These are phyloP conservation scores for Scaptomyza parva DNA, from an alignment of 2,888 invertebrate species.

Conservation along the genomic window DNA sequence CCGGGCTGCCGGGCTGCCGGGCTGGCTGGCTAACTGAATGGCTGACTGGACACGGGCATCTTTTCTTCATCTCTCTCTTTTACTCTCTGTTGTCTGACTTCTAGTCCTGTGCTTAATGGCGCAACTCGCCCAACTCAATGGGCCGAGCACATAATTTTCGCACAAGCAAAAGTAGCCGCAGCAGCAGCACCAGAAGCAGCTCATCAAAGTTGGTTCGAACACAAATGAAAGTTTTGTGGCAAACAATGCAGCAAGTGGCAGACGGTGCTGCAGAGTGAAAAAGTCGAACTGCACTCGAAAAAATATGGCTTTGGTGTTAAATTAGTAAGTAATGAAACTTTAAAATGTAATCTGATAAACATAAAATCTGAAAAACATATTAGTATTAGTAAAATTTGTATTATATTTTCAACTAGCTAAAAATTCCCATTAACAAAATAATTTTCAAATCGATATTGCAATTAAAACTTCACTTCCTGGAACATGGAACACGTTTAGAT, in stretches of 20 bases:
- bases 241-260: constrained; percentile 44
- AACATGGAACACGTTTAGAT: background rate
- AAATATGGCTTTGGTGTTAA: background rate
- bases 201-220: constrained; percentile 76
- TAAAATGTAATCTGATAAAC: background rate
- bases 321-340: no score
- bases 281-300: constrained; percentile 2
- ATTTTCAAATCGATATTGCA: background rate
- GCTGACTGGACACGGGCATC: constrained; percentile 28
- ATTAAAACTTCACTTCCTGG: background rate
- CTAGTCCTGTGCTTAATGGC: constrained; percentile 57
- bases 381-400: background rate
- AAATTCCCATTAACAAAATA: background rate
- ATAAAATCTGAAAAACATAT: no score
- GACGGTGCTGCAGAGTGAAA: constrained; percentile 19
- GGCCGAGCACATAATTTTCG: constrained; percentile 68
- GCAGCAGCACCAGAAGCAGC: constrained; percentile 31
- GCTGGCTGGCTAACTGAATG: no score
- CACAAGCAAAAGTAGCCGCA: constrained; percentile 26
- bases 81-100: constrained; percentile 16
- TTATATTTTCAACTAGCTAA: background rate
- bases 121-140: constrained; percentile 69
- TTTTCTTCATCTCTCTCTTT: constrained; percentile 1
- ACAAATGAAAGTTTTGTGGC: constrained; percentile 74
- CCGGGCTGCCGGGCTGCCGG: no score